phyloP scores from a whole-genome alignment of 2,113 vertebrate genomes.

The Dendrocopos noguchii region DNA sequence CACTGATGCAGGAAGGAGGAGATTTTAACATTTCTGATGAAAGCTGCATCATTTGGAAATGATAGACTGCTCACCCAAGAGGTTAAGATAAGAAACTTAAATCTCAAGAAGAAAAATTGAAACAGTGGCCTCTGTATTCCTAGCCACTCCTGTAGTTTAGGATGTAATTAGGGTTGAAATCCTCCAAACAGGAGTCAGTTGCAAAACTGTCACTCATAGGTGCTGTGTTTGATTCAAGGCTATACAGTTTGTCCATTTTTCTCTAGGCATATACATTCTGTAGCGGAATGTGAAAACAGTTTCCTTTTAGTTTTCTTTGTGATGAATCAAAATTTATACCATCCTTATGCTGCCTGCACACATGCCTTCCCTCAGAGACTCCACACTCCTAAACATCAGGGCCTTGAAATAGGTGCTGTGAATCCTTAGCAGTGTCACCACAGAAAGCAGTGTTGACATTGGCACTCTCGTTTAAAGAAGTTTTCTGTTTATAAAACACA shows the following conservation, averaged over 20 bases:
- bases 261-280: background rate
- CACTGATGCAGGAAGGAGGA: background rate
- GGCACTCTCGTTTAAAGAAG: background rate
- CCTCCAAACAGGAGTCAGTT: background rate
- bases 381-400: rapidly evolving
- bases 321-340: background rate
- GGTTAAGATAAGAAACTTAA: background rate
- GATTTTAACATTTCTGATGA: background rate
- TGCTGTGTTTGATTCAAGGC: background rate
- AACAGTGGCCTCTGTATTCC: background rate
- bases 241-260: background rate
- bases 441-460: background rate
- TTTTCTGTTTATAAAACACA: conserved; percentile 27
- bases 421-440: rapidly evolving
- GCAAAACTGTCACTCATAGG: background rate
- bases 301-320: background rate
- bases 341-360: background rate
- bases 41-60: background rate
- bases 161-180: background rate
- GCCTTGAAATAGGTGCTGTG: too few species aligned
- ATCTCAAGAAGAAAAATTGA: background rate
- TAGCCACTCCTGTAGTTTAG: background rate
- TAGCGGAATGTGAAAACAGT: background rate
- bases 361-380: background rate
- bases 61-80: background rate